Base-by-base conservation (phyloP, 2,888 invertebrate species). In the Creontiades dilutus region DNA sequence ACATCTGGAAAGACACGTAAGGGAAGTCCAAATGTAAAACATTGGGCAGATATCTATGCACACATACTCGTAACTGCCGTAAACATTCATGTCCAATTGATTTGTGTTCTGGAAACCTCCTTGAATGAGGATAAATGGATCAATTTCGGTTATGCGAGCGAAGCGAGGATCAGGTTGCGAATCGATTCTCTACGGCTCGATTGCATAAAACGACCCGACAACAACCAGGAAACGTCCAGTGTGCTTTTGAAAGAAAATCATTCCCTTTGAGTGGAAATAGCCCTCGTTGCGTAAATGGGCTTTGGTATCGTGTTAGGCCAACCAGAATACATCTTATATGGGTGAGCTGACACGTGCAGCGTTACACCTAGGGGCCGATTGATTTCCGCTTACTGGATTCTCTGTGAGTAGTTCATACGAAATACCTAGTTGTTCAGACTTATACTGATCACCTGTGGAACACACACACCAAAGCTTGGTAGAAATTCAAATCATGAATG, bases 221-320 rank as follows among this genome's bases (percentile, higher is more conserved):
- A 46, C 78, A 19, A 80, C 78, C 78, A 80, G 78, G 78, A 80
- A 80, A 80, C 78, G 78, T 37, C 47, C n/a, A 47, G 78, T 80
- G 75, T 80, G 37, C 46, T 80, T 46, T 80, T 47, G 16, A 46
- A 47, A 80, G 47, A 80, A 80, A 68, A 46, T 80, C 78, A 47
- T 80, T 80, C 78, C 68, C 16, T 68, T 68, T 68, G 27, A 23
- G 68, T 68, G 23, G 23, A 68, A 68, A 68, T 68, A 37, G 46
- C 14, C 75, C 28, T 75, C 75, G 75, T 80, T 37, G 78, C 78
- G 78, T 47, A 78, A 80, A 68, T 68, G 23, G 27, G 68, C 23
- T 68, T 23, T 19, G 68, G 68, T 68, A 27, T 68, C 68, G 68
- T n/a, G 68, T 23, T 68, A 68, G 68, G 68, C 19, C 68, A 68